These are phyloP conservation scores for Phallusia fumigata DNA, from an alignment of 23 tunicate species.

Conservation along the genomic window DNA sequence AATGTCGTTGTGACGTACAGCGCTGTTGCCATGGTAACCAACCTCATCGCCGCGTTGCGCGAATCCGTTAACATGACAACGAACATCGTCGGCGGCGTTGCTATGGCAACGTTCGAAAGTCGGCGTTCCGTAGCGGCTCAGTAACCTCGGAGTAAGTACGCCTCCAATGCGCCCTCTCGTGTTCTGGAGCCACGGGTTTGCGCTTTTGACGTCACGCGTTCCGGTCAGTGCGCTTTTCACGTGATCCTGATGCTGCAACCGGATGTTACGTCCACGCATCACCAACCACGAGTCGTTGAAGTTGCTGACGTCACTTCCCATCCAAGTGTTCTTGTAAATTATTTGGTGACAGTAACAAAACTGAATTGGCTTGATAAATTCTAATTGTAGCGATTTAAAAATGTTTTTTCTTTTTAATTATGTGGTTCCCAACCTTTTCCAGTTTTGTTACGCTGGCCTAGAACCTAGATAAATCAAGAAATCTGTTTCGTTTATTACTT, in stretches of 20 bases:
- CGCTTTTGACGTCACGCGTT: slow-evolving; percentile 41
- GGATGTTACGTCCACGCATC: slow-evolving; percentile 65
- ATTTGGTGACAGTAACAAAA: too few relatives aligned
- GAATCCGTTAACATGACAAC: not conserved
- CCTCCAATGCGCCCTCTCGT: slow-evolving; percentile 10
- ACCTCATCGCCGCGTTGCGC: not conserved
- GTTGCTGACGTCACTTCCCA: not conserved
- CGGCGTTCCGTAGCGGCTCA: not conserved
- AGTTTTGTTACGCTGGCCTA: too few relatives aligned
- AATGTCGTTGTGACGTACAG: not conserved
- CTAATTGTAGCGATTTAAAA: too few relatives aligned
- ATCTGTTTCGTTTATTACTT: not conserved
- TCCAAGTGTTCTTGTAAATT: slow-evolving; percentile 7
- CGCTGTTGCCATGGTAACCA: too few relatives aligned
- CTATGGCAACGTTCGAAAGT: not conserved
- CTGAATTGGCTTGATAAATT: too few relatives aligned
- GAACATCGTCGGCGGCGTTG: not conserved
- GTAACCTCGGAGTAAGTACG: not conserved
- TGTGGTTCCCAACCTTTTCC: too few relatives aligned
- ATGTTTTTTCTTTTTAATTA: too few relatives aligned
- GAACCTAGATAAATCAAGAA: too few relatives aligned
- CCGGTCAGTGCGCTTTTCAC: slow-evolving; percentile 53
- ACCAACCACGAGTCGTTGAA: slow-evolving; percentile 50
- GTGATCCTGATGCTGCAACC: slow-evolving; percentile 62
- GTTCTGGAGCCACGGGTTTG: slow-evolving; percentile 7